A percentile compares a stretch with the other conserved stretches of the same genome.
Conservation (phyloP, 2,797 vertebrate genomes). For the Eulemur albifrons region DNA sequence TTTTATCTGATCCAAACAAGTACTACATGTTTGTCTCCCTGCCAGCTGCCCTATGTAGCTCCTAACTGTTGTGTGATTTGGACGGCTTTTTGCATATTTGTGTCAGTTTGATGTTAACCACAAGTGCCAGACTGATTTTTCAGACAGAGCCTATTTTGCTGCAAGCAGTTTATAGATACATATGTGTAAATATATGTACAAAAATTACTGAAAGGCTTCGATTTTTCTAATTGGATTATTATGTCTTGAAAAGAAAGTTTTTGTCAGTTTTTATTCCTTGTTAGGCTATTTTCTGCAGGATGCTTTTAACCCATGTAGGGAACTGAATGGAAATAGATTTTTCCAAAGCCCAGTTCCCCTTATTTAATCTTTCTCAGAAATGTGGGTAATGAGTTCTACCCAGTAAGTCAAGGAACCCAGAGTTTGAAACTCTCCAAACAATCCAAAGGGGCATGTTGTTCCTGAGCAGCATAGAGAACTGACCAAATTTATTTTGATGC, state of each 20-base stretch:
- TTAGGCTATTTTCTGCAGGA: constrained; percentile 75
- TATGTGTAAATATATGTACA: constrained; percentile 78
- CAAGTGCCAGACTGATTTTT: constrained; percentile 87
- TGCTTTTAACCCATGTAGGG: constrained; percentile 57
- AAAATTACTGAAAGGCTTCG: constrained; percentile 69
- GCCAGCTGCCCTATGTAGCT: constrained; percentile 81
- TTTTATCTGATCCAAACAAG: constrained; percentile 87
- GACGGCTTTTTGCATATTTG: constrained; percentile 89
- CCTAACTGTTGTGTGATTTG: constrained; percentile 89
- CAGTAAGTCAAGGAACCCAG: constrained; percentile 33
- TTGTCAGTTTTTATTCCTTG: constrained; percentile 74
- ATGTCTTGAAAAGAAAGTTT: constrained; percentile 72
- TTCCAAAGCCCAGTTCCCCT: constrained; percentile 55
- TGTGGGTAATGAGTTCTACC: constrained; percentile 36
- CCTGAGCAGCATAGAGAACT: constrained; percentile 54
- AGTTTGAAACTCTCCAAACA: constrained; percentile 28
- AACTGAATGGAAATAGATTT: constrained; percentile 66
- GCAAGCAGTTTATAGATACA: constrained; percentile 77
- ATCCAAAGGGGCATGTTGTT: constrained; percentile 29
- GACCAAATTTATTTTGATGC: constrained; percentile 35
- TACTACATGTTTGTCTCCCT: constrained; percentile 85
- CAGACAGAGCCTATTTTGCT: constrained; percentile 87
- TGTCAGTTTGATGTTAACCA: constrained; percentile 89
- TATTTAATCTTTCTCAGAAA: constrained; percentile 56
- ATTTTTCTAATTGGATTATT: constrained; percentile 75